A percentile compares a stretch with the other conserved stretches of the same genome.
Conservation (phyloP, 2,888 invertebrate genomes). For the Trichacis sp. region DNA sequence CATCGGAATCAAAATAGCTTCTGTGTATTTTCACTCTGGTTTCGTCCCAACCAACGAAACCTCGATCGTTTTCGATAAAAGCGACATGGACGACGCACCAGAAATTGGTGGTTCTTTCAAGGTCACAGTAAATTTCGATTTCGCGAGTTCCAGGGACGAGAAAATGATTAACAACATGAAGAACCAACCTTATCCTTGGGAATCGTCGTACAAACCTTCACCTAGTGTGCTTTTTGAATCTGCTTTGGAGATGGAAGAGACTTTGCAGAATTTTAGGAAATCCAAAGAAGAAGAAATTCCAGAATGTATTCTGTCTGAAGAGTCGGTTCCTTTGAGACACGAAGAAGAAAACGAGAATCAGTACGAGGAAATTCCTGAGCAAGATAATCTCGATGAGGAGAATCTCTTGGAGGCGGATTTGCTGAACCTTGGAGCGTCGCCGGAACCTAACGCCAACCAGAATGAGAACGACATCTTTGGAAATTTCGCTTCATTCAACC, state of each 20-base stretch:
- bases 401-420: constrained; percentile 62
- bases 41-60: constrained; percentile 83
- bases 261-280: constrained; percentile 79
- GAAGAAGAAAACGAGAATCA: constrained; percentile 23
- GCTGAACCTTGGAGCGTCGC: constrained; percentile 59
- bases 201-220: constrained; percentile 71
- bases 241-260: constrained; percentile 84
- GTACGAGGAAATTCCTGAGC: constrained; percentile 22
- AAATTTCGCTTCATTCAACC: constrained; percentile 57
- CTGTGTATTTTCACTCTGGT: constrained; percentile 91
- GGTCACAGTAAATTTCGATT: constrained; percentile 78
- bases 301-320: constrained; percentile 20
- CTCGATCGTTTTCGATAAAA: constrained; percentile 79
- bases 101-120: constrained; percentile 78
- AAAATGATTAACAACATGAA: constrained; percentile 21
- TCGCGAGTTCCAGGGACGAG: constrained; percentile 70
- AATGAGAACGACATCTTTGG: constrained; percentile 60
- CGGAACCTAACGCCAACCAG: constrained; percentile 45
- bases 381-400: background rate
- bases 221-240: constrained; percentile 80
- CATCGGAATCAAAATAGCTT: constrained; percentile 87
- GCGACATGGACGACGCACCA: constrained; percentile 84
- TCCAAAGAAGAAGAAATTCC: constrained; percentile 17
- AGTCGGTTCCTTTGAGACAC: constrained; percentile 22
- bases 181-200: constrained; percentile 74